Conservation (phyloP, 2,797 vertebrate species). For the Sciurus carolinensis region DNA sequence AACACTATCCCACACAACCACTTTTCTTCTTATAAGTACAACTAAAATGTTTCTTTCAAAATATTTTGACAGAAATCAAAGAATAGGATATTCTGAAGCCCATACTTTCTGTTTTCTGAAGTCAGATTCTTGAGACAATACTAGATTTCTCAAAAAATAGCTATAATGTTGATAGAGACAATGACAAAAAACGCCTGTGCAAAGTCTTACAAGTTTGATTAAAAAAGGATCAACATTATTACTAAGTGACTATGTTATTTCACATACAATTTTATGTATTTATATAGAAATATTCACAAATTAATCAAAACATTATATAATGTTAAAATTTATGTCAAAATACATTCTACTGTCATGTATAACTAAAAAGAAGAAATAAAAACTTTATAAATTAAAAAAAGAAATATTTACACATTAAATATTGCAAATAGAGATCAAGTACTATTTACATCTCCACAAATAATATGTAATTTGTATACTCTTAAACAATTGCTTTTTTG, state of each 20-base stretch:
- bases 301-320: background rate
- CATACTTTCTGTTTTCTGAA: background rate
- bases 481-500: background rate
- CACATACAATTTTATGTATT: background rate
- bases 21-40: background rate
- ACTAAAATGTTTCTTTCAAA: background rate
- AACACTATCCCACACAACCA: background rate
- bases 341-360: no score
- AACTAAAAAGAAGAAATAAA: no score
- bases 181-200: background rate
- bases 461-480: background rate
- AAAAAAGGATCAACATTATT: background rate
- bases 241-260: background rate
- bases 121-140: background rate
- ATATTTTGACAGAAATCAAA: conserved; percentile 46
- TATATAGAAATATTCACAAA: background rate
- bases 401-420: background rate
- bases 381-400: background rate
- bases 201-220: background rate
- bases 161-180: background rate
- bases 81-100: background rate
- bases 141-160: conserved; percentile 2
- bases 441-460: background rate
- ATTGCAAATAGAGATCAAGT: background rate
- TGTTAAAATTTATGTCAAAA: no score